Percentiles rank a stretch among this genome's conserved stretches.
Conservation (phyloP, 1,140 invertebrate species). For the Thereuonema tuberculata region DNA sequence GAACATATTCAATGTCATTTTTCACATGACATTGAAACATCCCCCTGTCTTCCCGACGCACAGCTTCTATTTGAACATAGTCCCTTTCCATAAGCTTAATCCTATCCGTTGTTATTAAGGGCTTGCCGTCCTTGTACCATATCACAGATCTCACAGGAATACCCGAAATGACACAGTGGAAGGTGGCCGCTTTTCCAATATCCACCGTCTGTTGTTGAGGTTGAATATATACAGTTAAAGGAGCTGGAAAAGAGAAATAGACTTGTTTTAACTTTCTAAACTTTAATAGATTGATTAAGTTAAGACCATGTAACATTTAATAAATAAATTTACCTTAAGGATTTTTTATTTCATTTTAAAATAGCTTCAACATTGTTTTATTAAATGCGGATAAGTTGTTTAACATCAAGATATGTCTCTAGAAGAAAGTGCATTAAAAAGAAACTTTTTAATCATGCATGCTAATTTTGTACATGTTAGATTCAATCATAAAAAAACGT, state of each 20-base stretch:
- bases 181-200: constrained; percentile 59
- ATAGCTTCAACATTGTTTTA: too few species aligned
- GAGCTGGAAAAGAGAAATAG: constrained; percentile 36
- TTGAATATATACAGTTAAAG: constrained; percentile 53
- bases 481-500: too few species aligned
- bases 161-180: constrained; percentile 72
- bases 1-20: constrained; percentile 70
- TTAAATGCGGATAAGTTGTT: too few species aligned
- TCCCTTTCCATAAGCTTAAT: constrained; percentile 29
- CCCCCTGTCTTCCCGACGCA: constrained; percentile 61
- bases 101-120: constrained; percentile 4
- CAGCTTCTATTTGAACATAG: constrained; percentile 48
- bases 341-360: too few species aligned
- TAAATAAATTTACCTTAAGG: too few species aligned
- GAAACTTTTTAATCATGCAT: too few species aligned
- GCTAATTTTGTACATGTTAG: too few species aligned
- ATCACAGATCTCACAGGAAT: constrained; percentile 61
- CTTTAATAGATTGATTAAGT: too few species aligned
- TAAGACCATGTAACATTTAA: too few species aligned
- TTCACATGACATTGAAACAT: constrained; percentile 82
- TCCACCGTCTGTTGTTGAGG: constrained; percentile 61
- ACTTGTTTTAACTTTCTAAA: too few species aligned
- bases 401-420: too few species aligned
- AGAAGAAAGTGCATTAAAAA: too few species aligned
- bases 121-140: constrained; percentile 68